Percentiles rank a stretch among this genome's conserved stretches.
Conservation (phyloP, 2,888 invertebrate genomes). For the Mechanitis mazaeus region DNA sequence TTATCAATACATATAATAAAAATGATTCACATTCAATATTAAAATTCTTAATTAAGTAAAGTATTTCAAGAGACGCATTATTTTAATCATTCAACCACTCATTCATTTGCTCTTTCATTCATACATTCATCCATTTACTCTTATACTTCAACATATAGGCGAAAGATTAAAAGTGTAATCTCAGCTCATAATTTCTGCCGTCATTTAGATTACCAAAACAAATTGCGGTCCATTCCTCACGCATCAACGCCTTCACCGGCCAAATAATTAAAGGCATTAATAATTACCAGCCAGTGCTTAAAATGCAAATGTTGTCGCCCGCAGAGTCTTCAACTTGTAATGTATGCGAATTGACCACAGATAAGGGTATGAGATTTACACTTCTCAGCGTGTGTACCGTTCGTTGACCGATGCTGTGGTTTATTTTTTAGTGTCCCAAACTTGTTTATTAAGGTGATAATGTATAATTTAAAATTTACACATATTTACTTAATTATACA, state of each 20-base stretch:
- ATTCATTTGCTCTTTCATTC: too few relatives aligned
- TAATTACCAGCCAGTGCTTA: slow-evolving; percentile 66
- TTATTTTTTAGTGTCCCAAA: slow-evolving; percentile 24
- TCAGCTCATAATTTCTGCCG: slow-evolving; percentile 40
- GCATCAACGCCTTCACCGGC: slow-evolving; percentile 50
- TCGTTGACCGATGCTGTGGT: slow-evolving; percentile 41
- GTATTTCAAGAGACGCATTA: too few relatives aligned
- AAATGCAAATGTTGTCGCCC: slow-evolving; percentile 73
- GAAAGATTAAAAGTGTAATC: slow-evolving; percentile 18
- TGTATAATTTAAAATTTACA: slow-evolving; percentile 24
- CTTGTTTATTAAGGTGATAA: slow-evolving; percentile 23
- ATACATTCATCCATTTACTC: too few relatives aligned
- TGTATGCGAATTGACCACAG: slow-evolving; percentile 61
- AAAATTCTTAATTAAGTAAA: too few relatives aligned
- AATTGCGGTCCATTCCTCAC: slow-evolving; percentile 62
- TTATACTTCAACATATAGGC: too few relatives aligned
- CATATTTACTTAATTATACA: slow-evolving; percentile 23
- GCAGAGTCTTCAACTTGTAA: slow-evolving; percentile 45
- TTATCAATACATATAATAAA: not conserved
- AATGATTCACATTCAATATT: too few relatives aligned
- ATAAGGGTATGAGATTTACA: slow-evolving; percentile 70
- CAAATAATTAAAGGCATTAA: slow-evolving; percentile 50
- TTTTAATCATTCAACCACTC: too few relatives aligned
- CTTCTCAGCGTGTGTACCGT: slow-evolving; percentile 55
- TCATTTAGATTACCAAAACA: slow-evolving; percentile 62